These are phyloP conservation scores for Tetragonula clypearis DNA, from an alignment of 1,140 invertebrate species.

Conservation along the genomic window DNA sequence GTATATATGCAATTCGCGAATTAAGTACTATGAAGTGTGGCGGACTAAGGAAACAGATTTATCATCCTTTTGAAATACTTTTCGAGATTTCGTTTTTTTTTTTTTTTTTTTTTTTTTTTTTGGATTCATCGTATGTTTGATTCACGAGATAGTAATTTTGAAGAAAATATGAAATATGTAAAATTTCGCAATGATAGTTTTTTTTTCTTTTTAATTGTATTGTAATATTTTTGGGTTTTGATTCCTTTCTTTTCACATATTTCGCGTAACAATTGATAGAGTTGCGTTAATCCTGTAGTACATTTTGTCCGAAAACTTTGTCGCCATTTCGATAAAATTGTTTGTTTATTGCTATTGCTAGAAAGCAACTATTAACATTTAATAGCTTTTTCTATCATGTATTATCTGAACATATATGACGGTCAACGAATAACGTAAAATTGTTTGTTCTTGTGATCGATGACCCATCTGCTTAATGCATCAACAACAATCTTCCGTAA, in stretches of 20 bases:
- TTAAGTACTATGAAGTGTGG: not conserved
- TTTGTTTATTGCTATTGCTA: not conserved
- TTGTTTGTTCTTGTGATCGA: slow-evolving; percentile 6
- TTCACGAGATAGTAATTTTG: not conserved
- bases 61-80: not conserved
- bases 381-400: not conserved
- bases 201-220: not conserved
- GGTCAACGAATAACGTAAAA: not conserved
- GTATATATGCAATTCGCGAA: not conserved
- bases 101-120: no score
- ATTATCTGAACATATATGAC: not conserved
- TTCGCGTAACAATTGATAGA: not conserved
- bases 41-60: not conserved
- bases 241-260: not conserved
- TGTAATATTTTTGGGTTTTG: not conserved
- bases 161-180: no score
- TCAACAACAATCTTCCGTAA: not conserved
- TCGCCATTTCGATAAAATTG: not conserved
- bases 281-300: no score
- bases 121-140: not conserved
- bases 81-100: not conserved
- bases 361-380: not conserved
- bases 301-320: not conserved
- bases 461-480: not conserved
- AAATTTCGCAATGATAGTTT: not conserved